phyloP scores from a whole-genome alignment of 2,888 invertebrate genomes.

The Agonopterix alstromeriana region DNA sequence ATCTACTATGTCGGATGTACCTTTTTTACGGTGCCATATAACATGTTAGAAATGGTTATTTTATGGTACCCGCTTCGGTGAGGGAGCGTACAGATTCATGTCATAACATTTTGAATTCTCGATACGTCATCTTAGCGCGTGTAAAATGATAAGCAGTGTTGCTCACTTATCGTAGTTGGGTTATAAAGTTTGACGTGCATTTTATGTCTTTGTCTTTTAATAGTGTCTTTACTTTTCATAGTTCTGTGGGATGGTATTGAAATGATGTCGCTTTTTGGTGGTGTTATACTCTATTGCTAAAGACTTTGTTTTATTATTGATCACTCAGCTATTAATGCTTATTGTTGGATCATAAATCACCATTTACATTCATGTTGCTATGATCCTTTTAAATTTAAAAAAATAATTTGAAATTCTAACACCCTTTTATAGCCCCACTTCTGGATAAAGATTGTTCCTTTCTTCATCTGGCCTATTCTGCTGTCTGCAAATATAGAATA shows the following conservation, averaged over 20 bases:
- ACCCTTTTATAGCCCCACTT: no score
- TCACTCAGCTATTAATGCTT: no score
- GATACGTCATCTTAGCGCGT: conserved; percentile 44
- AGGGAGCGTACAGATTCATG: conserved; percentile 55
- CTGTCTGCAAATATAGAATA: no score
- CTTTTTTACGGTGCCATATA: conserved; percentile 67
- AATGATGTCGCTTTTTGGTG: neutral
- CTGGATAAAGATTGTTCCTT: no score
- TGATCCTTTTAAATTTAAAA: no score
- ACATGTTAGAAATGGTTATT: conserved; percentile 71
- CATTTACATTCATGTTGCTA: no score
- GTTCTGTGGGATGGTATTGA: neutral
- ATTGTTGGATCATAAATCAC: no score
- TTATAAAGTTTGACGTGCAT: conserved; percentile 32
- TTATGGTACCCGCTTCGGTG: conserved; percentile 48
- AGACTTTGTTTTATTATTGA: no score
- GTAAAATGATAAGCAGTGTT: conserved; percentile 47
- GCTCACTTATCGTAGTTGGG: conserved; percentile 32
- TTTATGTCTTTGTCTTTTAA: conserved; percentile 25
- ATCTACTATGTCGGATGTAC: conserved; percentile 45
- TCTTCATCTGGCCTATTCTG: no score
- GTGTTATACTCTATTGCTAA: neutral
- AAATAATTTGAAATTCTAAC: no score
- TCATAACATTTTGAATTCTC: conserved; percentile 71
- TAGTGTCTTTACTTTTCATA: neutral